Evolutionary conservation across 2,113 vertebrate species (phyloP), one percentile per base, ranked within the genome.

Genomic region (Nycticorax nycticorax): DNA sequence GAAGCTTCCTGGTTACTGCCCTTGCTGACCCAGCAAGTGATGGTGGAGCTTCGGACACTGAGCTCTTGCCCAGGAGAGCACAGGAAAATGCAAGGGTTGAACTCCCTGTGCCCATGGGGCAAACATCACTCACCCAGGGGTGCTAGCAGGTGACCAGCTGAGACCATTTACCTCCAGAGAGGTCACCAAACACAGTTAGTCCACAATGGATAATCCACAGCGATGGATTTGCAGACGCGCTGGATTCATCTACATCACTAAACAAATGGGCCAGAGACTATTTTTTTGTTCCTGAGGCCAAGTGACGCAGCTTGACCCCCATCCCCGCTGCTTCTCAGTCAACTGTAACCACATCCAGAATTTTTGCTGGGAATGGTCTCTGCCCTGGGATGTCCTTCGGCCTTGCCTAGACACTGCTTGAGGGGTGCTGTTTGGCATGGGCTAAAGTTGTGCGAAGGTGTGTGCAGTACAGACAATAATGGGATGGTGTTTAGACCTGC

Each of bases 31-130:
- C 28, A 45, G n/a, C 12, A 26, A 35, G 30, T 4, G 23, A 33
- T 0, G 1, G 32, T 3, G 1, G 73, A 78, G 35, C 39, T 62
- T 45, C 0, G 0, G 53, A 28, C 39, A 63, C 52, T 45, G 68
- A 55, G 68, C 17, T 43, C 53, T 48, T 2, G 2, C 23, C 23
- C 41, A 20, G n/a, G 19, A 33, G 69, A 85, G 59, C 18, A 10
- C 5, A 12, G 27, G 35, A 60, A 62, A 39, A 63, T 1, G 21
- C 19, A 43, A 73, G 48, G n/a, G 23, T 48, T 77, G 75, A 30
- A 9, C 22, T 33, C 19, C 43, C 30, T 26, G 26, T 12, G 18
- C 17, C 33, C 41, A 8, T 1, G 1, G 33, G 33, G 6, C 48
- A 41, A 37, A 10, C 1, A 1, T 26, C 1, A 0, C 32, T 43